Evolutionary conservation across 2,113 vertebrate genomes (phyloP).

Genomic region (Sceloporus undulatus): DNA sequence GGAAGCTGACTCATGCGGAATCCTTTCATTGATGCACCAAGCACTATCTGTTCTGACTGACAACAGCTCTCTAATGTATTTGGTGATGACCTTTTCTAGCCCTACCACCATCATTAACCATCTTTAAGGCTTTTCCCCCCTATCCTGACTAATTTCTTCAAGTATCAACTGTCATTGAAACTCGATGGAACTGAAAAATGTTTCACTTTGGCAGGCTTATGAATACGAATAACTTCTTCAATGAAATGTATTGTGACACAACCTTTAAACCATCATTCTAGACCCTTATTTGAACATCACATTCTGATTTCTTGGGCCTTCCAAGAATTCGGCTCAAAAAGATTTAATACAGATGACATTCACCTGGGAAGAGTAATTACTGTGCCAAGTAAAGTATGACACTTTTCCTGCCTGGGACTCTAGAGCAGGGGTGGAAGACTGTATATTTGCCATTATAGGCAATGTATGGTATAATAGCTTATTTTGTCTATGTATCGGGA

Average conservation of each 20-base stretch:
- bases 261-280: neutral
- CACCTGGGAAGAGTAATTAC: neutral
- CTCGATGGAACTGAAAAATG: neutral
- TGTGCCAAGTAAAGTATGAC: neutral
- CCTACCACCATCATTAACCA: neutral
- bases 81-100: neutral
- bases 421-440: neutral
- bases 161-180: neutral
- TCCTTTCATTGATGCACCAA: neutral
- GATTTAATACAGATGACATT: neutral
- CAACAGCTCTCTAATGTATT: neutral
- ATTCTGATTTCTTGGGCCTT: conserved; percentile 4
- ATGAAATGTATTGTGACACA: neutral
- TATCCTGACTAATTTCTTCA: neutral
- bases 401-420: neutral
- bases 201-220: neutral
- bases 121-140: neutral
- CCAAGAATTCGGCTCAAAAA: neutral
- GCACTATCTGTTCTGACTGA: neutral
- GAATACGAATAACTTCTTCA: neutral
- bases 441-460: neutral
- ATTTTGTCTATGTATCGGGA: neutral
- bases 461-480: neutral
- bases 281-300: neutral
- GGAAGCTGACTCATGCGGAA: neutral